Percentiles rank a stretch among this genome's conserved stretches.
Evolutionary conservation across 2,888 invertebrate species (phyloP).

Genomic region (Anaspis maculata): DNA sequence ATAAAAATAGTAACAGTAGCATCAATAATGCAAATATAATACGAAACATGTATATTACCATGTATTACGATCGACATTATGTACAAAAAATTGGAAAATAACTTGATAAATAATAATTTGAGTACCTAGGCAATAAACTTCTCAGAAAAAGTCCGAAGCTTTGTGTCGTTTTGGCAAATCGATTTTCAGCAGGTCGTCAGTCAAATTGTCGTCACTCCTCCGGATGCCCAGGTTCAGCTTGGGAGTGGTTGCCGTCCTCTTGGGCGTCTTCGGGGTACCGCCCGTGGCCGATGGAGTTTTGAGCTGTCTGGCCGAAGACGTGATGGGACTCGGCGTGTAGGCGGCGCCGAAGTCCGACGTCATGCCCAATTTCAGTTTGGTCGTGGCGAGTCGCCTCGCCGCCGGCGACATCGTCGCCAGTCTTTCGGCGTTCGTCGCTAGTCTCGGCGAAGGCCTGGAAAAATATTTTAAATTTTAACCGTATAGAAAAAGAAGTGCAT

Average conservation of each 20-base stretch:
- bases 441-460: conserved; percentile 49
- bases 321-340: conserved; percentile 31
- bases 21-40: too few relatives aligned
- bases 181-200: conserved; percentile 80
- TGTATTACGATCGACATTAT: too few relatives aligned
- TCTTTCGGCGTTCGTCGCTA: conserved; percentile 59
- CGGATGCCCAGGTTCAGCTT: conserved; percentile 45
- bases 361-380: conserved; percentile 45
- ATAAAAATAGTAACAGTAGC: too few relatives aligned
- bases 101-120: too few relatives aligned
- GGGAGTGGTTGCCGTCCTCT: conserved; percentile 30
- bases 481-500: too few relatives aligned
- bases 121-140: too few relatives aligned
- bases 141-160: conserved; percentile 73
- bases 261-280: conserved; percentile 20
- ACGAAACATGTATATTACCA: too few relatives aligned
- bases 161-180: conserved; percentile 62
- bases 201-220: conserved; percentile 49
- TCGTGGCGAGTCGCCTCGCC: conserved; percentile 76
- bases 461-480: too few relatives aligned
- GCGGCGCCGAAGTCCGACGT: conserved; percentile 41
- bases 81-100: too few relatives aligned
- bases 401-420: conserved; percentile 92
- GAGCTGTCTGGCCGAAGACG: conserved; percentile 12
- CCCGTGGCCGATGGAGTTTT: too few relatives aligned